Base-by-base conservation (phyloP, 2,797 vertebrate species). In the Amphiprion clarkii region DNA sequence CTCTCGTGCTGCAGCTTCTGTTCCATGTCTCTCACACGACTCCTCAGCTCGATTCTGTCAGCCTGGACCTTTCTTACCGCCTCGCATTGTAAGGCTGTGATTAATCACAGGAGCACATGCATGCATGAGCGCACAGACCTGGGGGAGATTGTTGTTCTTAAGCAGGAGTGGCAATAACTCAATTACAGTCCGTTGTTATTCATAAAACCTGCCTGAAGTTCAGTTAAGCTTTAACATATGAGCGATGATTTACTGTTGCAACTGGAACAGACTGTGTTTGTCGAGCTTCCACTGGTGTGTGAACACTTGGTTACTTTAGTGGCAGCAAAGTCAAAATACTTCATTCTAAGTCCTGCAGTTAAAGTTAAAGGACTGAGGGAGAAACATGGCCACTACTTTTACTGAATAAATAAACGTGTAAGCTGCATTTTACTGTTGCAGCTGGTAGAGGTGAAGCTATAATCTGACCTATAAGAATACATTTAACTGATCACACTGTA, bases 81-180 rank as follows among this genome's bases (percentile, higher is more conserved):
- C 27, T 95, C 88, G 48, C 84, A 89, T 79, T 85, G 82, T 27
- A 93, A 78, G 66, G 86, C 95, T 96, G 85, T 6, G 39, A 42
- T 23, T 55, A 58, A 71, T 59, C 44, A 81, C 46, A 75, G 25
- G 76, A 66, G 72, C 39, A 76, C 19, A 69, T 46, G 17, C 17
- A 80, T 39, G 19, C 19, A 76, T 53, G 29, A 71, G 57, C 42
- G 29, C 33, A 46, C 5, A 68, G 3, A 78, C 40, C 25, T 44
- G 11, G 5, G 6, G 23, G 7, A n/a, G 10, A 23, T 23, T 36
- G 5, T 27, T 39, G 21, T 66, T 67, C 17, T 54, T 4, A 51
- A 46, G 42, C 19, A 58, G 33, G 54, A 42, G 33, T 57, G 7
- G n/a, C 7, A 60, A 57, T 49, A 59, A 46, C 19, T 29, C 36